Conservation (phyloP, 2,797 vertebrate genomes). For the Cossypha niveicapilla region DNA sequence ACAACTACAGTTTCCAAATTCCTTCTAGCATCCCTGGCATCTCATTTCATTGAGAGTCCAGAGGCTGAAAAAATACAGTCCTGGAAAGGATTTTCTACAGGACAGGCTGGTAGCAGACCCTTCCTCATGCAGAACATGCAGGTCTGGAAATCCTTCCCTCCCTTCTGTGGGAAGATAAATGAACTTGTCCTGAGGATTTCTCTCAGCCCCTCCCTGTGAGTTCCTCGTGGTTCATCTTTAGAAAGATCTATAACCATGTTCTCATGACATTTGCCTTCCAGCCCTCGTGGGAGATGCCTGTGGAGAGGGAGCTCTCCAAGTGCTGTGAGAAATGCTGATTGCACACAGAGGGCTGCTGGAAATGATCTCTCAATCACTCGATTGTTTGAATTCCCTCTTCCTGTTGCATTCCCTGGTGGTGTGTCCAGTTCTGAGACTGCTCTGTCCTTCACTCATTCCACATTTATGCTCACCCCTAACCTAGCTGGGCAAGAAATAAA, state of each 20-base stretch:
- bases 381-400: not conserved
- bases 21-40: not conserved
- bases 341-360: not conserved
- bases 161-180: not conserved
- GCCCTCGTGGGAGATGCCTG: not conserved
- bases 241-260: not conserved
- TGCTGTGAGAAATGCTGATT: not conserved
- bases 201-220: rapidly evolving
- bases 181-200: not conserved
- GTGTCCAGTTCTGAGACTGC: not conserved
- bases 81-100: not conserved
- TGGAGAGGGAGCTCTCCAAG: not conserved
- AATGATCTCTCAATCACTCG: not conserved
- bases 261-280: constrained; percentile 44
- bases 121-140: not conserved
- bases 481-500: not conserved
- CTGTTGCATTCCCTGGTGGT: not conserved
- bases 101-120: not conserved
- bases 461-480: not conserved
- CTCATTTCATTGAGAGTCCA: not conserved
- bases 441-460: rapidly evolving
- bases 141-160: not conserved
- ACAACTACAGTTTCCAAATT: not conserved
- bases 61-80: not conserved
- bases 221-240: not conserved